A percentile compares a stretch with the other conserved stretches of the same genome.
Conservation (phyloP, 1,140 invertebrate species). For the Ridgeia piscesae region DNA sequence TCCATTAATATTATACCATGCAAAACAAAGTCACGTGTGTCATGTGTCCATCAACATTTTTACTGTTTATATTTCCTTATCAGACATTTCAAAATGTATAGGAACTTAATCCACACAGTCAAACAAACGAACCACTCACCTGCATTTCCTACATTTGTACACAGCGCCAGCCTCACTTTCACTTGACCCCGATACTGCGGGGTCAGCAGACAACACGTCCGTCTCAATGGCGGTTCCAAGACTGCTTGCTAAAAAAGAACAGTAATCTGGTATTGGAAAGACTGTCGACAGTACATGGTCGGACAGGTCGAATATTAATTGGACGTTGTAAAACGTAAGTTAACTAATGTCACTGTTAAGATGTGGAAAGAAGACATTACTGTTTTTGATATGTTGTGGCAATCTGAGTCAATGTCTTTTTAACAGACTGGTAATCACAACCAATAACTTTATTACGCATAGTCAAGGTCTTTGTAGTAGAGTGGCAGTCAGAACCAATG, state of each 20-base stretch:
- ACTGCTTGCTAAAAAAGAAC: background rate
- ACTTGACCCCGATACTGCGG: conserved; percentile 2
- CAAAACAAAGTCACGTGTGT: background rate
- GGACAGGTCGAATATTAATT: no score
- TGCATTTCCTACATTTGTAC: conserved; percentile 48
- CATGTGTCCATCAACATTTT: background rate
- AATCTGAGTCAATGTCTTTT: no score
- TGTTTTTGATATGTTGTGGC: no score
- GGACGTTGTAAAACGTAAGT: no score
- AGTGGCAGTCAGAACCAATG: no score
- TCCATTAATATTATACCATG: background rate
- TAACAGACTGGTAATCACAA: no score
- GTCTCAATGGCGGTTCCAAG: conserved; percentile 22
- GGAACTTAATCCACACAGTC: background rate
- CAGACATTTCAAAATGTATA: no score
- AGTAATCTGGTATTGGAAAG: background rate
- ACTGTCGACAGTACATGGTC: background rate
- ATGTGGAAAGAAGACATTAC: no score
- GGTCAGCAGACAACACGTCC: conserved; percentile 26
- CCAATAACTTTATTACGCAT: no score
- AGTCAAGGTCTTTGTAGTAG: no score
- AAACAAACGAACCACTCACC: conserved; percentile 26
- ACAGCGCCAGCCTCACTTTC: background rate
- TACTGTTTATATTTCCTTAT: background rate
- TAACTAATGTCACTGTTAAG: no score